Evolutionary conservation across 2,113 vertebrate species (phyloP).

Genomic region (Zosterops pallidus): DNA sequence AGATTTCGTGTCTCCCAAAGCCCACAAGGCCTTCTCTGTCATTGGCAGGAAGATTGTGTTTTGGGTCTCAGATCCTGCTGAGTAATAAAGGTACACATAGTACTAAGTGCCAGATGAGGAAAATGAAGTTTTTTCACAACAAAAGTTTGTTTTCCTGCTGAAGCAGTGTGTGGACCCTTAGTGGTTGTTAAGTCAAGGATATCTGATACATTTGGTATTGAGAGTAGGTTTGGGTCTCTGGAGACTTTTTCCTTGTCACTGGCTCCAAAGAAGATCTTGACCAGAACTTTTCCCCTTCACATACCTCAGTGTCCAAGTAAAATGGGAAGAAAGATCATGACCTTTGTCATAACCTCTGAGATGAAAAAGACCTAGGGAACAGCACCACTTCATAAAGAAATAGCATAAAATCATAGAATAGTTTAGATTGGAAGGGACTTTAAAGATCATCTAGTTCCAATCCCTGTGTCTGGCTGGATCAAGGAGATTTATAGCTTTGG

Average conservation of each 20-base stretch:
- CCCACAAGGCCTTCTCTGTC: not conserved
- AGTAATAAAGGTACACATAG: not conserved
- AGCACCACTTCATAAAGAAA: not conserved
- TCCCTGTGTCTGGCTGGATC: not conserved
- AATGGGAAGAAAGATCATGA: not conserved
- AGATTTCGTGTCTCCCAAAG: not conserved
- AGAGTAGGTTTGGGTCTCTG: not conserved
- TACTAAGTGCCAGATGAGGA: not conserved
- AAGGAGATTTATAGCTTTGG: not conserved
- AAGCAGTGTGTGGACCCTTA: not conserved
- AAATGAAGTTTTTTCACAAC: accelerated
- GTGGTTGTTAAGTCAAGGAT: not conserved
- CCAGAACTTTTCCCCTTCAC: not conserved
- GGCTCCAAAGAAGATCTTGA: not conserved
- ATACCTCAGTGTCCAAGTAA: not conserved
- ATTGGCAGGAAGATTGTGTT: not conserved
- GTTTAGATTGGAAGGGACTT: not conserved
- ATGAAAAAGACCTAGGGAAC: not conserved
- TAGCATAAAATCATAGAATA: not conserved
- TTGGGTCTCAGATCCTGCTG: not conserved
- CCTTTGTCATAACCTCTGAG: not conserved
- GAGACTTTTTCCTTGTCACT: not conserved
- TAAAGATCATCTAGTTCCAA: not conserved
- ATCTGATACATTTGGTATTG: not conserved
- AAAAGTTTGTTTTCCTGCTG: not conserved